phyloP scores from a whole-genome alignment of 2,113 vertebrate species.

The Casuarius casuarius region DNA sequence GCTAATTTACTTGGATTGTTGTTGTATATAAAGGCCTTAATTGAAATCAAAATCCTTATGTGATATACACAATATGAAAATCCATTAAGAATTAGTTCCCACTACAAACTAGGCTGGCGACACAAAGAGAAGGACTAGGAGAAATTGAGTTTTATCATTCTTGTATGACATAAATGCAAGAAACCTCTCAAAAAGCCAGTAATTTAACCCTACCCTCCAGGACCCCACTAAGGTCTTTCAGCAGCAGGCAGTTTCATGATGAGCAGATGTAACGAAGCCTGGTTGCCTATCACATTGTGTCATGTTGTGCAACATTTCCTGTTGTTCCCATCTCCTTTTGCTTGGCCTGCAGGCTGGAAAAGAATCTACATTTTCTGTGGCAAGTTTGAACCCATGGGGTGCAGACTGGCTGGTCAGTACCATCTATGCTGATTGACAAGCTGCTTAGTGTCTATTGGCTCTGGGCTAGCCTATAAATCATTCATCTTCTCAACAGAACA shows the following conservation, averaged over 20 bases:
- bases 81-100: not conserved
- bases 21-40: not conserved
- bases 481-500: not conserved
- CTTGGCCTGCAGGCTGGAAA: not conserved
- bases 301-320: not conserved
- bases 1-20: not conserved
- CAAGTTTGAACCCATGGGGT: fast-evolving
- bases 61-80: not conserved
- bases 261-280: not conserved
- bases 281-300: fast-evolving
- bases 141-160: not conserved
- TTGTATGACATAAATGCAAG: not conserved
- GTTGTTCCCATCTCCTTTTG: not conserved
- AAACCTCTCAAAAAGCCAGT: not conserved
- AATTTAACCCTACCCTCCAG: not conserved
- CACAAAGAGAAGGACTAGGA: not conserved
- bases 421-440: not conserved
- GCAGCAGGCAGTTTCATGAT: not conserved
- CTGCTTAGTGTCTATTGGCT: not conserved
- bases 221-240: fast-evolving
- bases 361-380: not conserved
- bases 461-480: not conserved
- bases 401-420: not conserved
- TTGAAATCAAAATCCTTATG: not conserved
- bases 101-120: not conserved